Percentiles rank a stretch among this genome's conserved stretches.
Conservation (phyloP, 2,113 vertebrate genomes). For the Centropus bengalensis region DNA sequence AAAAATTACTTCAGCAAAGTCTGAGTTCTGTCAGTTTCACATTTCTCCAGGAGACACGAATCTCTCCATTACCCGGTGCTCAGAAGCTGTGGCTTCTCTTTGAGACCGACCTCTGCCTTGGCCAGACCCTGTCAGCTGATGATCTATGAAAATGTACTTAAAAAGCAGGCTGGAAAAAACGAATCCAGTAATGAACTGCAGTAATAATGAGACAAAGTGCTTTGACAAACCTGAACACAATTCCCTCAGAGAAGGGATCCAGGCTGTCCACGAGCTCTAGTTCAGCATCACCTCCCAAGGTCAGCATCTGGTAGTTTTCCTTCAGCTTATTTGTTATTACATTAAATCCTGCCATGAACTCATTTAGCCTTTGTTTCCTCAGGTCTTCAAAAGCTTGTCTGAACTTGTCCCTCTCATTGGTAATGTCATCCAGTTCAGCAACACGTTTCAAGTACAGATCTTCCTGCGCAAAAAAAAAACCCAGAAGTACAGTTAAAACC, state of each 20-base stretch:
- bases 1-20: background rate
- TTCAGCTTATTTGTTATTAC: slow-evolving; percentile 96
- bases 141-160: background rate
- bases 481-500: background rate
- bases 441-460: slow-evolving; percentile 93
- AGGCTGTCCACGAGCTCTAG: slow-evolving; percentile 96
- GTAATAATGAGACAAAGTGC: background rate
- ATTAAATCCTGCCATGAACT: slow-evolving; percentile 97
- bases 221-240: slow-evolving; percentile 90
- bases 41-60: background rate
- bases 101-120: no score
- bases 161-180: background rate
- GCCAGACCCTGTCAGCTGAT: background rate
- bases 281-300: slow-evolving; percentile 94
- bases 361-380: slow-evolving; percentile 91
- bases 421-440: slow-evolving; percentile 90
- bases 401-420: slow-evolving; percentile 87
- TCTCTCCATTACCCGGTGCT: accelerated
- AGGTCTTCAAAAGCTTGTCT: slow-evolving; percentile 88
- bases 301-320: slow-evolving; percentile 99
- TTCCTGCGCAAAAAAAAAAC: slow-evolving; percentile 77
- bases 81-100: background rate
- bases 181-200: background rate
- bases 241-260: slow-evolving; percentile 98
- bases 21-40: background rate